Evolutionary conservation across 2,113 vertebrate genomes (phyloP), one percentile per base, ranked within the genome.

Genomic region (Rana temporaria): DNA sequence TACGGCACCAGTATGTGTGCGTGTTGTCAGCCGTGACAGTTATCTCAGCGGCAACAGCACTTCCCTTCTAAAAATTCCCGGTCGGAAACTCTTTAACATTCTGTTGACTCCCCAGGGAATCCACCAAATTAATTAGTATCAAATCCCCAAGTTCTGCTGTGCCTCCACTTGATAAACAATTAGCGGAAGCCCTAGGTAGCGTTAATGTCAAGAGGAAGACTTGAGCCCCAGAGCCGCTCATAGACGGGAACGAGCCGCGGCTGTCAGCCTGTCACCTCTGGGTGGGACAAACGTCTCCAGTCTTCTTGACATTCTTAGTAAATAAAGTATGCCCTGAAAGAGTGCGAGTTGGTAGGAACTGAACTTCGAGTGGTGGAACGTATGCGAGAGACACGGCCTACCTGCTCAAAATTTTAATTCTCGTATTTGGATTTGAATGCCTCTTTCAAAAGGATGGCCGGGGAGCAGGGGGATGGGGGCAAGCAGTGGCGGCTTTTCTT

Each of bases 121-220:
- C n/a, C 6, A 52, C 30, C 16, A 38, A 16, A 67, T 81, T 81
- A 72, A 81, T 81, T 81, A 81, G 38, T 48, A 64, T 72, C 68
- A 81, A 81, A 72, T 81, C 59, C 79, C 24, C 30, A 72, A 70
- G 18, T 62, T 48, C 68, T 71, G 20, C 34, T 12, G 68, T 32
- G 34, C 30, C 69, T 81, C 68, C 68, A 64, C 42, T 81, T 81
- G 68, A 81, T 81, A 81, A 48, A 81, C 79, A 81, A 81, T 81
- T 81, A 81, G 17, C 57, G 4, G 68, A 65, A 65, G 79, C 79
- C 68, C 20, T 32, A 69, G 79, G 79, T 24, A 12, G 38, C 63
- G 0, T 55, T 55, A 53, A 7, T 53, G 68, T 64, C 67, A 56
- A 52, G 68, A 20, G 24, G 57, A 34, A 72, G 68, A 22, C n/a